Base-by-base conservation (phyloP, 2,888 invertebrate species). In the Pantelozetes paolii region DNA sequence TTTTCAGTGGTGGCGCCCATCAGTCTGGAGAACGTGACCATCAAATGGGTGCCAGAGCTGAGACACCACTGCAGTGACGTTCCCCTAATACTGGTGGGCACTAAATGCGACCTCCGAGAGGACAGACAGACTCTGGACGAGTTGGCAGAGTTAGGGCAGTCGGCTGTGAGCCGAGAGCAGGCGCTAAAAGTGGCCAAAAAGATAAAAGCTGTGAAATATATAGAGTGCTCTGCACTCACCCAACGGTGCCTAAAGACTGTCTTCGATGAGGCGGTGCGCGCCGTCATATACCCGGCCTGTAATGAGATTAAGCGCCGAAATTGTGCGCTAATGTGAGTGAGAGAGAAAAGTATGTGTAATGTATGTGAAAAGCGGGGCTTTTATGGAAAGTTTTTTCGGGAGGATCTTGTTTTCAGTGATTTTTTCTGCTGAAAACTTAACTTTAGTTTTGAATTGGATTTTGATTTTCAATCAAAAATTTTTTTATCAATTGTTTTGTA, bases 31-130 rank as follows among this genome's bases (percentile, higher is more conserved):
- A 99, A 98, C 88, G 96, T 99, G 77, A 94, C 94, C 81, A 95
- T 95, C 79, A 99, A 99, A 86, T 99, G 98, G 99, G 95, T 95
- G 85, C 98, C 98, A 78, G 99, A 99, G 88, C 96, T 99, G 80
- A 95, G 97, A 85, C 98, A 99, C 84, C 98, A 99, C 84, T 99
- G 98, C 86, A 97, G 98, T 77, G 97, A 98, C 86, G 96, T 97
- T 78, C 98, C 98, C 76, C 94, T 99, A 84, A 92, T 99, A 83
- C 88, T 99, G 84, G 96, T 98, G 83, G 97, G 97, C 92, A 99
- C 98, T 79, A 99, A 99, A 88, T 94, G 97, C 84, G 99, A 99
- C 86, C 88, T 99, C 83, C 88, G 98, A 82, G 98, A 99, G 84
- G 98, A 97, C 84, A 89, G 94, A 82, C 97, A 97, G 85, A 95